phyloP scores from a whole-genome alignment of 1,140 invertebrate genomes.

The Doryteuthis pealeii region DNA sequence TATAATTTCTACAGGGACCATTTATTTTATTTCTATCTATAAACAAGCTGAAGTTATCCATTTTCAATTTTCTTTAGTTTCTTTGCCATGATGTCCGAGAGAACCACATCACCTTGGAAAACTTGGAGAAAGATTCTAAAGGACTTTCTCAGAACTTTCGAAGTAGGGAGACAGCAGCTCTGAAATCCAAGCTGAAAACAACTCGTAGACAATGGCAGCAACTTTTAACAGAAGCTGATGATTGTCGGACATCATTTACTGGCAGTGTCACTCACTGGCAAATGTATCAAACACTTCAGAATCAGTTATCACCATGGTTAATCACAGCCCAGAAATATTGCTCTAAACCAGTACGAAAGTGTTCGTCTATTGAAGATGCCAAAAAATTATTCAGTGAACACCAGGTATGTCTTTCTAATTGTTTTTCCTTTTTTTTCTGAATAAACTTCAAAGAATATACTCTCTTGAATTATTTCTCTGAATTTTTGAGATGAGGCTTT shows the following conservation, averaged over 20 bases:
- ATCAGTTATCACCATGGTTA: conserved; percentile 84
- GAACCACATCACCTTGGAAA: conserved; percentile 72
- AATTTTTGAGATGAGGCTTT: too few species aligned
- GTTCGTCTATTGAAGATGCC: conserved; percentile 73
- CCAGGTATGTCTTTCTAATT: conserved; percentile 40
- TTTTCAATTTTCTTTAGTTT: conserved; percentile 33
- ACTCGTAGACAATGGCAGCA: conserved; percentile 55
- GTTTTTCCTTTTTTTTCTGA: not conserved
- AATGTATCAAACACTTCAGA: conserved; percentile 76
- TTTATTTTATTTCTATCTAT: too few species aligned
- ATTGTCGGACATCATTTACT: conserved; percentile 72
- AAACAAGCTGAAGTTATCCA: too few species aligned
- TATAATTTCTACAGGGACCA: too few species aligned
- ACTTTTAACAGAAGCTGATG: conserved; percentile 60
- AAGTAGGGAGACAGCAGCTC: conserved; percentile 51
- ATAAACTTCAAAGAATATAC: too few species aligned
- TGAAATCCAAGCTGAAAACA: conserved; percentile 52
- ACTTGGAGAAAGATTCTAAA: conserved; percentile 75
- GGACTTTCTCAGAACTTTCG: conserved; percentile 67
- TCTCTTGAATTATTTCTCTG: not conserved
- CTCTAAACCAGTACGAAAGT: conserved; percentile 68
- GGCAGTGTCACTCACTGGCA: conserved; percentile 82
- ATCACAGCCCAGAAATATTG: conserved; percentile 80
- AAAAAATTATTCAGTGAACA: conserved; percentile 69
- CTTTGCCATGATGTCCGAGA: conserved; percentile 61